Conservation (phyloP, 2,113 vertebrate species). For the Albula glossodonta region DNA sequence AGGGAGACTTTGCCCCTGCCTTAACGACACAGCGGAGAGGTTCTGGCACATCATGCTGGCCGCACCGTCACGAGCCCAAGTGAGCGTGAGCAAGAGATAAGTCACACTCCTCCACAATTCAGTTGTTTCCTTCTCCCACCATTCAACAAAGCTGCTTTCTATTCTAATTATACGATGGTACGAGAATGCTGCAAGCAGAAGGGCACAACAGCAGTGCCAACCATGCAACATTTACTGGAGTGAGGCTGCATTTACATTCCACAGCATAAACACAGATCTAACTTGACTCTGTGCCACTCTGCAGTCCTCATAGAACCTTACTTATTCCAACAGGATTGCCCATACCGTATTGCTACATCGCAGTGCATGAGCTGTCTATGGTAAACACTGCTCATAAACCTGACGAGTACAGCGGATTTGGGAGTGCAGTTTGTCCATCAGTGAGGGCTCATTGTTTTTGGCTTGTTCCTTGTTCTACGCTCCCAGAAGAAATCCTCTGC, state of each 20-base stretch:
- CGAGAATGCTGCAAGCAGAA: constrained; percentile 25
- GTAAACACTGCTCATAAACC: background rate
- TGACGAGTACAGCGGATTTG: background rate
- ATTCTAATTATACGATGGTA: constrained; percentile 42
- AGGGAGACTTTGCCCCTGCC: background rate
- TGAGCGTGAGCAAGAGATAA: constrained; percentile 48
- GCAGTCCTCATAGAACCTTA: background rate
- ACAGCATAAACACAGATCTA: background rate
- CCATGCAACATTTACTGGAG: constrained; percentile 13
- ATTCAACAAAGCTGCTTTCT: constrained; percentile 23
- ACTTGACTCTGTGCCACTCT: background rate
- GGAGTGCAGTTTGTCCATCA: background rate
- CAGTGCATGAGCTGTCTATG: background rate
- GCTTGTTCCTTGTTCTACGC: background rate
- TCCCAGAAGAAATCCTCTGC: background rate
- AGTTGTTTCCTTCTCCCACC: constrained; percentile 27
- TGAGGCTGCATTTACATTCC: background rate
- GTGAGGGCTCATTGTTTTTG: background rate
- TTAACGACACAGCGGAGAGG: constrained; percentile 1
- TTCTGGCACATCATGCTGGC: constrained; percentile 34
- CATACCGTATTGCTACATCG: background rate
- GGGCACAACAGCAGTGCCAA: constrained; percentile 20
- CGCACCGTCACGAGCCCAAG: background rate
- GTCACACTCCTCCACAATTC: constrained; percentile 54
- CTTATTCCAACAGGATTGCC: background rate